Evolutionary conservation across 2,113 vertebrate species (phyloP), one percentile per base, ranked within the genome.

Genomic region (Laticauda laticaudata): DNA sequence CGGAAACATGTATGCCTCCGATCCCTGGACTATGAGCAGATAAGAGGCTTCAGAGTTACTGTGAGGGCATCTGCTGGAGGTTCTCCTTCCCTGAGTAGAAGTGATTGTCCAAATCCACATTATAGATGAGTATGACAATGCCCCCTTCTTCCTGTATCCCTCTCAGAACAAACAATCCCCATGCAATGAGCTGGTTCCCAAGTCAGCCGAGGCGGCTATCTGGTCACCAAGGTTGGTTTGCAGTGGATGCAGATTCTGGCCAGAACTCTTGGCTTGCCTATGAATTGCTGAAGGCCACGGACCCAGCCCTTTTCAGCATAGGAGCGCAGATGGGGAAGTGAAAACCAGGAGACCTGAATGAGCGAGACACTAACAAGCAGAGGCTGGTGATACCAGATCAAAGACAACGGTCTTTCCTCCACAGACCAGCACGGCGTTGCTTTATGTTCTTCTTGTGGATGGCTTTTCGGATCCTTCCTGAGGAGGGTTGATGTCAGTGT

Each of bases 121-220:
- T 6, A 93, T 93, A 5, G 97, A 97, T 95, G 93, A 93, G 91
- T 96, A 96, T 81, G 96, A 96, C 90, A 96, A 97, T 34, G 86
- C 94, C 34, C 96, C 96, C 89, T 94, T 97, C 91, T 94, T 97
- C 55, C 95, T 97, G 5, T 97, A 97, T 26, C 97, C 97, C 29
- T 87, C 95, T 48, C 97, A 97, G 56, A 98, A 97, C 87, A 97
- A 97, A 57, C 21, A 90, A 1, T 81, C 61, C 26, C 56, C 91
- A 51, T 94, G 89, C 90, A 94, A 61, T 89, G 95, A 95, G 8
- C 92, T 96, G 86, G 61, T 96, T 53, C 94, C 91, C 89, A 92
- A 92, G 53, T 87, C 54, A 20, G 93, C 61, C 10, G 93, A 93
- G 34, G 95, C 57, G 57, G 57, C 1, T 23, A 59, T 59, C 23